Evolutionary conservation across 2,113 vertebrate species (phyloP), one percentile per base, ranked within the genome.

Genomic region (Leptodactylus fuscus): DNA sequence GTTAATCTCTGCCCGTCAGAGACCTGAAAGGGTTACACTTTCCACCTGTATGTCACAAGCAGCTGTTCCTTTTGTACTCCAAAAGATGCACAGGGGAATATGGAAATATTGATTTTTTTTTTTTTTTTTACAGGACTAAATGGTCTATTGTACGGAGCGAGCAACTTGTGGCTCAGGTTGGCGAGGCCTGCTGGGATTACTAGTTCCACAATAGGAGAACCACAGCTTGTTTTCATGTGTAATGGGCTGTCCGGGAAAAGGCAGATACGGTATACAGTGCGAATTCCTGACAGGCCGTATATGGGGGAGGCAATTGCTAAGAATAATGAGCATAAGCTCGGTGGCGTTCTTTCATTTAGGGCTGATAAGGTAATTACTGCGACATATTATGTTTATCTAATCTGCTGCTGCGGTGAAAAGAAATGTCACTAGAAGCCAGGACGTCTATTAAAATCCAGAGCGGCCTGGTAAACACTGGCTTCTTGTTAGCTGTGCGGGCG

Each of bases 41-140:
- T 58, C 22, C 29, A 80, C 77, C 77, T 80, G 53, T 41, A 58
- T 44, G 51, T 78, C 53, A 80, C 24, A 80, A 60, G 46, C 51
- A 80, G 51, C 77, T 60, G 74, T 51, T 76, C 74, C 74, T 29
- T 76, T 29, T 76, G 46, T 55, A 11, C 49, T 78, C 55, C 1
- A 34, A 53, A 78, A 78, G 24, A 78, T 55, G 32, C 75, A 78
- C 29, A 1, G 20, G 75, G 75, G 27, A 27, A 75, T 49, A 75
- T 49, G n/a, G 34, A 75, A 75, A 48, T 29, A 73, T 73, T 73
- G 65, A 69, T 69, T 38, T 69, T 10, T 62, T n/a, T 9, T 58
- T 67, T 69, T 67, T 69, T 20, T 34, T 2, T 1, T 1, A 16
- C 24, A 75, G 71, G 44, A 75, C 41, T 75, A 46, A 75, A 75